Base-by-base conservation (phyloP, 2,113 vertebrate genomes). In the Suncus etruscus region DNA sequence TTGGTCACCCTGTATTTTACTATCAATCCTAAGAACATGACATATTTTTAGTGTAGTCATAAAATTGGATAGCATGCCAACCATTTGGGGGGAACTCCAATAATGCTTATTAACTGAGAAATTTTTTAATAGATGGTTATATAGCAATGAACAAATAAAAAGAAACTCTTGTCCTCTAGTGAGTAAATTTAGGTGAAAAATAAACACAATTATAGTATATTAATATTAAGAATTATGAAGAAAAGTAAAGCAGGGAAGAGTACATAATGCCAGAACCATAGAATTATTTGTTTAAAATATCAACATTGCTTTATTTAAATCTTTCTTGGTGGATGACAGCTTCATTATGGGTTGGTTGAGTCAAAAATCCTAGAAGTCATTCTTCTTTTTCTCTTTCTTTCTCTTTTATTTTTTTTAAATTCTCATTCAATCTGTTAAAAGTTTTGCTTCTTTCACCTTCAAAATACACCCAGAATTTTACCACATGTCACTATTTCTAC, bases 241-340 rank as follows among this genome's bases (percentile, higher is more conserved):
- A 20, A 86, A 89, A 79, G 86, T 70, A 89, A 74, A 31, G 8
- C 66, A 83, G 58, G 77, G 89, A 75, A 74, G n/a, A 29, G 20
- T 3, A 47, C 24, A n/a, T 72, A 68, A 31, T 12, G 27, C 51
- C 18, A 8, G 31, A 54, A 92, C 81, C 11, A 29, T 9, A 3
- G 3, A 65, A 58, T 39, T 31, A 18, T 25, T 47, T 63, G 39
- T 47, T 73, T 81, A 24, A 32, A 39, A 79, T 4, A 65, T 45
- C 15, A 74, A 14, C 48, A 45, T 58, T 47, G 2, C n/a, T 69
- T 65, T 1, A 89, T 69, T 65, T 89, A 27, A 75, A 16, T 69
- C n/a, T 72, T 72, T 73, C n/a, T 77, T 39, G 73, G 51, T 48
- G 18, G 81, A 83, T 48, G 11, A 24, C 7, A 70, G 20, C 73